Evolutionary conservation across 92 coral and sea anemone genomes (phyloP).

Genomic region (Parazoanthus darwini): DNA sequence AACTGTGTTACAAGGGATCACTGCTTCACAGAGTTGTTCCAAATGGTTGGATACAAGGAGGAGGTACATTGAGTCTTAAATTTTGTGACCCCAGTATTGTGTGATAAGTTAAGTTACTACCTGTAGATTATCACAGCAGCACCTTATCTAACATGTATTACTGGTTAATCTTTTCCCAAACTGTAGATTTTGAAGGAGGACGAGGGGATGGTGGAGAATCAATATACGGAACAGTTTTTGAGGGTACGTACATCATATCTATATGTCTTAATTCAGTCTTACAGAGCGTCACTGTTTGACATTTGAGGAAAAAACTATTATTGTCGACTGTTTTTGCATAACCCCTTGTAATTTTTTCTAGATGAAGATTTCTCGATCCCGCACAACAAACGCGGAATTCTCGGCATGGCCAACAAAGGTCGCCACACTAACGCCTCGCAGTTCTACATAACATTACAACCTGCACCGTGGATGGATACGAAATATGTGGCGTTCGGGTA

Average conservation of each 20-base stretch:
- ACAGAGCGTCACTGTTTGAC: no score
- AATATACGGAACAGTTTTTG: constrained; percentile 85
- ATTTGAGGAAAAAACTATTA: neutral
- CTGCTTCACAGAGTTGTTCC: constrained; percentile 93
- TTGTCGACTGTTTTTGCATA: no score
- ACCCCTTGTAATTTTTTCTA: constrained; percentile 26
- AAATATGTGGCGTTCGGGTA: constrained; percentile 99
- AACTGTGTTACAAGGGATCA: constrained; percentile 76
- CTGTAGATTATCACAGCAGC: no score
- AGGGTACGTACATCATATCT: constrained; percentile 57
- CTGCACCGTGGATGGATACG: constrained; percentile 99
- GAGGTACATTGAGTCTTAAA: constrained; percentile 60
- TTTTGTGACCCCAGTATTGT: no score
- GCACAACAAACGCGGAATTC: constrained; percentile 87
- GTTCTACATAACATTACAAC: constrained; percentile 93
- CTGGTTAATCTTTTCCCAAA: neutral
- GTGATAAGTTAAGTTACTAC: no score
- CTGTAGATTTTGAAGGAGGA: constrained; percentile 84
- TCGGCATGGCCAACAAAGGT: constrained; percentile 99
- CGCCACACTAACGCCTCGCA: constrained; percentile 97
- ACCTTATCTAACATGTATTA: neutral
- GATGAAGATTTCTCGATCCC: constrained; percentile 94
- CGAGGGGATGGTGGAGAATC: constrained; percentile 96
- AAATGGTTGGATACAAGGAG: constrained; percentile 99
- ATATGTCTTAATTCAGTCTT: no score